Percentiles rank a stretch among this genome's conserved stretches.
These are phyloP conservation scores for Lathamus discolor DNA, from an alignment of 2,113 vertebrate genomes.

Conservation along the genomic window DNA sequence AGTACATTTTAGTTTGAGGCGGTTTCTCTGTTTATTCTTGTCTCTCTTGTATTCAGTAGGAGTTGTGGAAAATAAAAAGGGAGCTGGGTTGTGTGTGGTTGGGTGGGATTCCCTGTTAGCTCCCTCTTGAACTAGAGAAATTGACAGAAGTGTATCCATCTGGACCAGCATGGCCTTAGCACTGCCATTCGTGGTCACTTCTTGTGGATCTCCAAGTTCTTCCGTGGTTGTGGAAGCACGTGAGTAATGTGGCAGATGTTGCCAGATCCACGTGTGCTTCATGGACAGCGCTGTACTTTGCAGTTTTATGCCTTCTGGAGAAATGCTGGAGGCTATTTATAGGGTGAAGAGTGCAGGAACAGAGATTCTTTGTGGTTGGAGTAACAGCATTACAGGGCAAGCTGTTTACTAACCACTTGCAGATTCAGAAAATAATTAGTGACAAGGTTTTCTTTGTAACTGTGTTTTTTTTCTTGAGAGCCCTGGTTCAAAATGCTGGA, in stretches of 20 bases:
- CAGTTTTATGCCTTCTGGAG: background rate
- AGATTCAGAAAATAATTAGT: background rate
- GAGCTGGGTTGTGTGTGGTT: background rate
- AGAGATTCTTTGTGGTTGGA: background rate
- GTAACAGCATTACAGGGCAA: fast-evolving
- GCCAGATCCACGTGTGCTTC: background rate
- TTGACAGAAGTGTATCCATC: background rate
- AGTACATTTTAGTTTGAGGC: fast-evolving
- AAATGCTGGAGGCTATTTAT: background rate
- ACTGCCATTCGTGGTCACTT: background rate
- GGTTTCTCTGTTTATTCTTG: background rate
- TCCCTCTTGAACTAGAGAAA: background rate
- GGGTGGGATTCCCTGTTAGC: background rate
- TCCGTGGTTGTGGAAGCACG: background rate
- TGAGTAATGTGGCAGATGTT: background rate
- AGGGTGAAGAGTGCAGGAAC: background rate
- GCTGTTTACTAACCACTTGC: background rate
- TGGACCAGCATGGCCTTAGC: background rate
- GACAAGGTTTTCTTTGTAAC: background rate
- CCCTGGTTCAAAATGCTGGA: background rate
- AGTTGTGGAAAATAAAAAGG: background rate
- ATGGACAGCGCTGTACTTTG: background rate
- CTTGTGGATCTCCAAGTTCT: background rate
- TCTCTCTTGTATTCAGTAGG: background rate
- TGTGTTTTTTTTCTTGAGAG: background rate